Evolutionary conservation across 2,888 invertebrate species (phyloP).

Genomic region (Mythimna loreyi): DNA sequence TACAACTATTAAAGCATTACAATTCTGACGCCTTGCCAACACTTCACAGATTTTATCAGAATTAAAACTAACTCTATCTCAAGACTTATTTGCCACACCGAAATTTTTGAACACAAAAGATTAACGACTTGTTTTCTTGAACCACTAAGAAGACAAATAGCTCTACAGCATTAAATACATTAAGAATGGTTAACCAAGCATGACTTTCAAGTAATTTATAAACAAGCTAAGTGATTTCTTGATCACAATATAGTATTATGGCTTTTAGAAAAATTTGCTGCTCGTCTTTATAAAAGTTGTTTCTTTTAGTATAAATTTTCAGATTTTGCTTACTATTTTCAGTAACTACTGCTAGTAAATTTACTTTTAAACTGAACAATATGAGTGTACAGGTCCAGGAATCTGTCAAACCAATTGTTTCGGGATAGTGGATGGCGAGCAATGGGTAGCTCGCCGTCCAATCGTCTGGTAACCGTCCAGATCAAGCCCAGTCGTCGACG

Average conservation of each 20-base stretch:
- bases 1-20: conserved; percentile 39
- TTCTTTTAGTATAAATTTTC: neutral
- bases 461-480: too few species aligned
- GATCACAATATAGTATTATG: conserved; percentile 4
- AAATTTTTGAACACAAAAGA: conserved; percentile 58
- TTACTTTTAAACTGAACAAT: neutral
- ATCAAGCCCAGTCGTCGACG: too few species aligned
- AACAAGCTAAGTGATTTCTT: conserved; percentile 35
- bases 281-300: neutral
- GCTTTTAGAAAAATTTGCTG: conserved; percentile 1
- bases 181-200: conserved; percentile 40
- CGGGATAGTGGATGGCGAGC: too few species aligned
- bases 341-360: neutral
- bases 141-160: conserved; percentile 56
- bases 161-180: conserved; percentile 47
- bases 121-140: conserved; percentile 64
- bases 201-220: conserved; percentile 40
- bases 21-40: conserved; percentile 55
- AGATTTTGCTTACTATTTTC: neutral
- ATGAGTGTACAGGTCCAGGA: too few species aligned
- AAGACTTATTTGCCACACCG: conserved; percentile 54
- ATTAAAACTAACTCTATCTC: conserved; percentile 54
- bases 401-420: neutral
- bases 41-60: conserved; percentile 52
- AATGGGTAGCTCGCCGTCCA: too few species aligned